Evolutionary conservation across 1,140 invertebrate genomes (phyloP).

Genomic region (Eumaeus atala): DNA sequence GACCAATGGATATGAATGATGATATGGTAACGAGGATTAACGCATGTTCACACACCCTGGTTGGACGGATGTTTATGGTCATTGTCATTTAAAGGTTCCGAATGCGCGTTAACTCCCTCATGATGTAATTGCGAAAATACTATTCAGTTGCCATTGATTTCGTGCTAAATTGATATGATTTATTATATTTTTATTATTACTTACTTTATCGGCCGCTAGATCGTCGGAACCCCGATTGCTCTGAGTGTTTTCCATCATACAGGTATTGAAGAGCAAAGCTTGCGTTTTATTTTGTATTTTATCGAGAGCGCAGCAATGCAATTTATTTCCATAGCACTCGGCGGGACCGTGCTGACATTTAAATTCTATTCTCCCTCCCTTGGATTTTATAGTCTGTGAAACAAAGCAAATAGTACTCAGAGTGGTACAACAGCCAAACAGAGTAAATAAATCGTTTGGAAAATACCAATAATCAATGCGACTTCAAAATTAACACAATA

Average conservation of each 20-base stretch:
- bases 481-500: not conserved
- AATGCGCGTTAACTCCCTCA: no score
- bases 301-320: conserved; percentile 78
- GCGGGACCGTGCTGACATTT: conserved; percentile 79
- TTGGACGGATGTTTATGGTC: no score
- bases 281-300: conserved; percentile 32
- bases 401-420: conserved; percentile 5
- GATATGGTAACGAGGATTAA: no score
- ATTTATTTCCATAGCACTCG: conserved; percentile 80
- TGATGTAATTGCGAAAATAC: no score
- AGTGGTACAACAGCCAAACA: not conserved
- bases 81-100: no score
- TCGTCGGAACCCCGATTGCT: conserved; percentile 35
- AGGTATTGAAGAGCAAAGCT: conserved; percentile 40
- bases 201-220: conserved; percentile 38
- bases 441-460: not conserved
- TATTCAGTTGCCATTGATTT: no score
- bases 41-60: no score
- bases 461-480: not conserved
- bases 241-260: conserved; percentile 33
- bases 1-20: no score
- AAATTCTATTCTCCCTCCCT: conserved; percentile 71
- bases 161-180: no score
- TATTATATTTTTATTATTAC: not conserved
- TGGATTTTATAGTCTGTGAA: conserved; percentile 39